phyloP scores from a whole-genome alignment of 2,888 invertebrate species.

The Hydropsyche betteni region DNA sequence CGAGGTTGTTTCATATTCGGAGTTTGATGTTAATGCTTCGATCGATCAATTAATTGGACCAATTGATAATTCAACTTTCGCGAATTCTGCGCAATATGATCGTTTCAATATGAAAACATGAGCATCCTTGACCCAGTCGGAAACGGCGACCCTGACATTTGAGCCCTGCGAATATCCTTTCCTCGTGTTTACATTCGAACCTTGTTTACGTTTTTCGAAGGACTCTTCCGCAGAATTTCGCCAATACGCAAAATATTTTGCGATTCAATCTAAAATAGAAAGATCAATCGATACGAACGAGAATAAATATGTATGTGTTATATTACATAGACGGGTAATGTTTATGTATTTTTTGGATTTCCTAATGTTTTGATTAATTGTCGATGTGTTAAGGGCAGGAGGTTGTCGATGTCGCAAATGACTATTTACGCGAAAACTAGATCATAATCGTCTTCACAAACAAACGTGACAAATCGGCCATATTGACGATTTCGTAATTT shows the following conservation, averaged over 20 bases:
- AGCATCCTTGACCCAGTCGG: conserved; percentile 8
- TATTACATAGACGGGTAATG: no score
- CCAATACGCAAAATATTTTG: background rate
- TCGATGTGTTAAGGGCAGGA: conserved; percentile 10
- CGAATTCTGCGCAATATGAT: background rate
- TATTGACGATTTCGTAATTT: no score
- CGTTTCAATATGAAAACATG: background rate
- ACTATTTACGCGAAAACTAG: background rate
- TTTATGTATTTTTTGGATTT: no score
- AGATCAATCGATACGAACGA: no score
- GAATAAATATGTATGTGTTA: no score
- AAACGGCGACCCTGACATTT: conserved; percentile 9
- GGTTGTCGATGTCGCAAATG: conserved; percentile 13
- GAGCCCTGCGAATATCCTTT: conserved; percentile 20
- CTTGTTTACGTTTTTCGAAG: conserved; percentile 4
- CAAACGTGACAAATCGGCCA: background rate
- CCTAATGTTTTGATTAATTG: no score
- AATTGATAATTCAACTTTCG: no score
- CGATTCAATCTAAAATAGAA: no score
- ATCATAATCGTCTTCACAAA: background rate
- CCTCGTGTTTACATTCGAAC: conserved; percentile 13
- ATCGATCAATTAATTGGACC: no score
- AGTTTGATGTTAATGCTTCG: no score
- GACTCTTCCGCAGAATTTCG: background rate
- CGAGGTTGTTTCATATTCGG: no score